Evolutionary conservation across 2,113 vertebrate genomes (phyloP).

Genomic region (Electrona antarctica): DNA sequence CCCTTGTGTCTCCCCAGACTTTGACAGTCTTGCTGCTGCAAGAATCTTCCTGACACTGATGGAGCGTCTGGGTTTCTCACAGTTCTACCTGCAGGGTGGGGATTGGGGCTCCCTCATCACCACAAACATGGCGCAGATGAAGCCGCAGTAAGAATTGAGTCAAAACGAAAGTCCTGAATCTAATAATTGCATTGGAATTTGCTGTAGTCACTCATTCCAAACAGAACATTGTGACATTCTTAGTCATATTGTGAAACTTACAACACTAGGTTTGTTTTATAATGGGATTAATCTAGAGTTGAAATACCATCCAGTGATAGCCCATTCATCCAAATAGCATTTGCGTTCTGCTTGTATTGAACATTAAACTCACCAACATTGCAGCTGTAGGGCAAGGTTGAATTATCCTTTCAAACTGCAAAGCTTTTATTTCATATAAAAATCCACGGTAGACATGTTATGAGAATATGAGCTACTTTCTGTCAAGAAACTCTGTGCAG

Average conservation of each 20-base stretch:
- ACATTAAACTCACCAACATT: too few relatives aligned
- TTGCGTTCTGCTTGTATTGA: too few relatives aligned
- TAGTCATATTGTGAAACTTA: conserved; percentile 15
- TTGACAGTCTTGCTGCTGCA: conserved; percentile 78
- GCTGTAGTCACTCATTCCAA: conserved; percentile 7
- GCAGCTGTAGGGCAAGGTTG: too few relatives aligned
- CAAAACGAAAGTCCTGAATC: conserved; percentile 11
- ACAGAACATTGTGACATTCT: conserved; percentile 26
- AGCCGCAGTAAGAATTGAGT: conserved; percentile 81
- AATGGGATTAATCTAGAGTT: too few relatives aligned
- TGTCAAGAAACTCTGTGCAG: too few relatives aligned
- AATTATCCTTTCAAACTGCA: too few relatives aligned
- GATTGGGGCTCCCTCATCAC: conserved; percentile 87
- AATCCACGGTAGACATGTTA: too few relatives aligned
- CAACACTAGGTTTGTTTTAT: too few relatives aligned
- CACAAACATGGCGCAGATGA: conserved; percentile 87
- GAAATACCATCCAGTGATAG: too few relatives aligned
- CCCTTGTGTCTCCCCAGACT: conserved; percentile 68
- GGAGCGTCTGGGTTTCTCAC: conserved; percentile 85
- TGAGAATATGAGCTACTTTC: too few relatives aligned
- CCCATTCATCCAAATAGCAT: too few relatives aligned
- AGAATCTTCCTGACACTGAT: conserved; percentile 89
- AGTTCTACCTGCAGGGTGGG: conserved; percentile 89
- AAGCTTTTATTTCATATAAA: too few relatives aligned
- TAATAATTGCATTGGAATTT: conserved; percentile 22